Evolutionary conservation across 2,113 vertebrate genomes (phyloP).

Genomic region (Pandion haliaetus): DNA sequence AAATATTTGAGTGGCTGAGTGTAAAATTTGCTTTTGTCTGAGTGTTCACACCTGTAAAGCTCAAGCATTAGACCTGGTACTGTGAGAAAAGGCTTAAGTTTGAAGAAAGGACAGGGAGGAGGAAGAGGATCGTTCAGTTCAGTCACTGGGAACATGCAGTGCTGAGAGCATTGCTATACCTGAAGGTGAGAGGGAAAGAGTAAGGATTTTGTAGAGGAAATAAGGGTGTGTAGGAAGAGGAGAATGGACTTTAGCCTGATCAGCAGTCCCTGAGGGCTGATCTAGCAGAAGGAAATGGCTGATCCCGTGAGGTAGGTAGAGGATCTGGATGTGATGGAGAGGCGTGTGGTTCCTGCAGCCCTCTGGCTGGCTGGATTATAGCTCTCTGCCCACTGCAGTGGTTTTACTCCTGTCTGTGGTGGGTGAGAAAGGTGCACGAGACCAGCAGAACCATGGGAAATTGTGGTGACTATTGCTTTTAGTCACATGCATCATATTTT

Average conservation of each 20-base stretch:
- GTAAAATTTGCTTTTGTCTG: background rate
- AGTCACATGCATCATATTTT: background rate
- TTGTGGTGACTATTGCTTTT: background rate
- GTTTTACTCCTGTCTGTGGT: background rate
- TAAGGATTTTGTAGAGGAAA: background rate
- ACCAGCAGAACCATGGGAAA: background rate
- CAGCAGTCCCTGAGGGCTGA: background rate
- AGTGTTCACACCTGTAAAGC: background rate
- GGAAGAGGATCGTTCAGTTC: background rate
- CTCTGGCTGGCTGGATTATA: background rate
- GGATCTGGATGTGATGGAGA: background rate
- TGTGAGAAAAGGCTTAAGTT: background rate
- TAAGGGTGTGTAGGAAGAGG: background rate
- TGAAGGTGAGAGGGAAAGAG: background rate
- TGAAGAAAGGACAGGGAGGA: background rate
- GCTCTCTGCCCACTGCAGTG: background rate
- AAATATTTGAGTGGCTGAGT: slow-evolving; percentile 9
- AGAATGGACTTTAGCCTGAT: background rate
- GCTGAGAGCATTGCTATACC: background rate
- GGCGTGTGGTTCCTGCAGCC: background rate
- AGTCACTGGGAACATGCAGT: background rate
- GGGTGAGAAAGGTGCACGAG: background rate
- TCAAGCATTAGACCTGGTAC: background rate
- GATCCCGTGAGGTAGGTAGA: rapidly evolving
- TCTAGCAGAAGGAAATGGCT: background rate